These are phyloP conservation scores for Lycocorax pyrrhopterus DNA, from an alignment of 2,113 vertebrate genomes.

Conservation along the genomic window DNA sequence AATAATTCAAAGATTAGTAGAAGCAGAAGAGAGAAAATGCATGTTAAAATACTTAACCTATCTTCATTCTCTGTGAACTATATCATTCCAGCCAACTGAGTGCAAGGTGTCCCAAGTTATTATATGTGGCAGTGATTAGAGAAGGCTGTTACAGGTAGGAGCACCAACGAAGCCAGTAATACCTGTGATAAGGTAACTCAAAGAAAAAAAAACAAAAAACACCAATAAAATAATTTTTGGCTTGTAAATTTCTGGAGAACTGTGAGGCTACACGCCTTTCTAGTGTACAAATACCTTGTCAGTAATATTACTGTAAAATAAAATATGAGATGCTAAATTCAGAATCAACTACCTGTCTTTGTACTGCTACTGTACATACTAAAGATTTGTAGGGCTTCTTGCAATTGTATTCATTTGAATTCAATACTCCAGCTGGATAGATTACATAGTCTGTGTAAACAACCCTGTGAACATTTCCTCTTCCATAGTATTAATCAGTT, in stretches of 20 bases:
- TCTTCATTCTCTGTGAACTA: neutral
- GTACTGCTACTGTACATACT: neutral
- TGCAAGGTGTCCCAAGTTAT: neutral
- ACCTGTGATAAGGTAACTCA: neutral
- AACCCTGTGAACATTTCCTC: neutral
- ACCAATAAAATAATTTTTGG: neutral
- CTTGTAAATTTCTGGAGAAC: neutral
- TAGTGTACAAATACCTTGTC: neutral
- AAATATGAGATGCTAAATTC: neutral
- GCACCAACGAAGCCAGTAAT: neutral
- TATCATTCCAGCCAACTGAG: neutral
- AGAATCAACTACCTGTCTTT: neutral
- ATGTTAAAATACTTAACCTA: neutral
- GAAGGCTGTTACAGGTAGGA: neutral
- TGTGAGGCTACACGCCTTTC: neutral
- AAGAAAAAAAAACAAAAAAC: neutral
- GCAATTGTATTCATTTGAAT: neutral
- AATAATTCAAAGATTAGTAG: constrained; percentile 17
- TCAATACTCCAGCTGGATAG: neutral
- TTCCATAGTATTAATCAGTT: neutral
- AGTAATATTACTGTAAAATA: neutral
- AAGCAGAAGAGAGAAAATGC: neutral
- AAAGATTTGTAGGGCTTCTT: neutral
- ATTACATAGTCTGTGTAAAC: neutral
- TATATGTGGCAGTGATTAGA: neutral